Evolutionary conservation across 2,888 invertebrate genomes (phyloP).

Genomic region (Mystacides longicornis): DNA sequence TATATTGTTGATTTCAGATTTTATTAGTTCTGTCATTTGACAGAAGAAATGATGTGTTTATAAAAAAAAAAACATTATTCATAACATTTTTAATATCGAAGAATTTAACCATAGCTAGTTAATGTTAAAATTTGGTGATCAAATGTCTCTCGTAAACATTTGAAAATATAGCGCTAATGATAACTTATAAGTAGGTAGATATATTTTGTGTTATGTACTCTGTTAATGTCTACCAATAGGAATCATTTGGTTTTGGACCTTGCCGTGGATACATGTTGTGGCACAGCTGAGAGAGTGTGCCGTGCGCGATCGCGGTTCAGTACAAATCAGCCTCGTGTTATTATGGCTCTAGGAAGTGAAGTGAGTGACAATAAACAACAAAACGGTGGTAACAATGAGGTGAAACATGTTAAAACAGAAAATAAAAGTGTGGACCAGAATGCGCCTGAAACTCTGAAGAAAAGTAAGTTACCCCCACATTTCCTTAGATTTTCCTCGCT

Average conservation of each 20-base stretch:
- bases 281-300: constrained; percentile 43
- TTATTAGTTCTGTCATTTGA: no score
- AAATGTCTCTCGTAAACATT: no score
- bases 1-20: no score
- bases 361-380: constrained; percentile 48
- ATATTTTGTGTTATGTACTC: not conserved
- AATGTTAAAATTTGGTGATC: no score
- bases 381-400: constrained; percentile 44
- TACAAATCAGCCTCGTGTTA: constrained; percentile 47
- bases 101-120: no score
- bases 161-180: constrained; percentile 15
- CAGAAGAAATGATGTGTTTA: no score
- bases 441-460: constrained; percentile 41
- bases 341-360: constrained; percentile 53
- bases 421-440: constrained; percentile 42
- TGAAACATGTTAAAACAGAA: constrained; percentile 45
- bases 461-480: constrained; percentile 39
- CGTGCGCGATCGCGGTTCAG: constrained; percentile 44
- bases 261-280: constrained; percentile 47
- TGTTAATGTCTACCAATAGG: constrained; percentile 17
- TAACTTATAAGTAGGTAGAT: not conserved
- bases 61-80: no score
- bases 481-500: constrained; percentile 29
- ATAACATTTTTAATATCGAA: no score
- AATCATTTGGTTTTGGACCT: constrained; percentile 43